Evolutionary conservation across 2,888 invertebrate species (phyloP).

Genomic region (Bombylius major): DNA sequence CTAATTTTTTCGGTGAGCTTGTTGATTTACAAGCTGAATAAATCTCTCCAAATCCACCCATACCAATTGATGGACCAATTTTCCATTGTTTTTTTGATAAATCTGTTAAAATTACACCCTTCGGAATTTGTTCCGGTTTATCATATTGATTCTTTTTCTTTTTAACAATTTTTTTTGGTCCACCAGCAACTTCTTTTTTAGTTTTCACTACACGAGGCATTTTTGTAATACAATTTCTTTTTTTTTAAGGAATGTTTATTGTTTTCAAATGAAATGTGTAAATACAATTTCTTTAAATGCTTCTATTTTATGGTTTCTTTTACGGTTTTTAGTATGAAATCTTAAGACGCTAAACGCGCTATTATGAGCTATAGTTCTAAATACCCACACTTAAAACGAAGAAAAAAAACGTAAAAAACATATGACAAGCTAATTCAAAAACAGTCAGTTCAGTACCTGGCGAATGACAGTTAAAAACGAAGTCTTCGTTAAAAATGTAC

Average conservation of each 20-base stretch:
- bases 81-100: constrained; percentile 68
- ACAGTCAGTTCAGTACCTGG: too few relatives aligned
- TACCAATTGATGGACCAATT: constrained; percentile 74
- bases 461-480: too few relatives aligned
- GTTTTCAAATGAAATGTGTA: not conserved
- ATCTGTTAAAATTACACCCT: constrained; percentile 67
- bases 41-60: constrained; percentile 90
- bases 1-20: constrained; percentile 39
- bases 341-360: too few relatives aligned
- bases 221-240: not conserved
- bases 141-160: constrained; percentile 28
- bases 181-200: constrained; percentile 2
- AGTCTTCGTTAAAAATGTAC: too few relatives aligned
- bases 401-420: too few relatives aligned
- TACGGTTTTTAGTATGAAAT: too few relatives aligned
- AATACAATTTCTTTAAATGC: not conserved
- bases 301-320: too few relatives aligned
- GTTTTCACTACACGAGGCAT: constrained; percentile 17
- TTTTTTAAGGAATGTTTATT: not conserved
- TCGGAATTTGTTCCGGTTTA: constrained; percentile 29
- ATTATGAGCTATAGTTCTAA: too few relatives aligned
- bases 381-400: too few relatives aligned
- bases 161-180: constrained; percentile 18
- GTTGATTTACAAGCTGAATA: constrained; percentile 63
- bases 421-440: too few relatives aligned